phyloP scores from a whole-genome alignment of 1,140 invertebrate genomes.

The Drosophila obscura region DNA sequence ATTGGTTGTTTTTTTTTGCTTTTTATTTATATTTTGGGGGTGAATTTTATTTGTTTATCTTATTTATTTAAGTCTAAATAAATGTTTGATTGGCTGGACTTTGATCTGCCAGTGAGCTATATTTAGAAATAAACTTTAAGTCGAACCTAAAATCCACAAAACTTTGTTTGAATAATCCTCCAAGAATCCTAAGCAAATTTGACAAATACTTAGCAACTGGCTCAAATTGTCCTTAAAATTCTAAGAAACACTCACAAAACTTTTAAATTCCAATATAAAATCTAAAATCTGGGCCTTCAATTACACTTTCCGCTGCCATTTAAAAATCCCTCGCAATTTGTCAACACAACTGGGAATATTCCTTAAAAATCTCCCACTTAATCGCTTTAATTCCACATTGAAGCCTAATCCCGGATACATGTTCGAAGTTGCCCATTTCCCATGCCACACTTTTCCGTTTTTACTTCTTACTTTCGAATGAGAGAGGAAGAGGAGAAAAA shows the following conservation, averaged over 20 bases:
- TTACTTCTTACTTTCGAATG: conserved; percentile 53
- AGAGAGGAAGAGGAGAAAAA: conserved; percentile 14
- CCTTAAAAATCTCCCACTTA: conserved; percentile 7
- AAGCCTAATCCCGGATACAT: conserved; percentile 32
- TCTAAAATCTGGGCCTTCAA: conserved; percentile 7
- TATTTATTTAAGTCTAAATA: too few species aligned
- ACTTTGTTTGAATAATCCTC: background rate
- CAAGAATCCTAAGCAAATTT: background rate
- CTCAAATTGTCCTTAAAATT: conserved; percentile 13
- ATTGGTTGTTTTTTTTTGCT: conserved; percentile 17
- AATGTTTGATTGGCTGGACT: too few species aligned
- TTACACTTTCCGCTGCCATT: background rate
- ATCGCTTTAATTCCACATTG: conserved; percentile 36
- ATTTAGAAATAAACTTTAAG: too few species aligned
- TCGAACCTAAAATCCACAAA: background rate
- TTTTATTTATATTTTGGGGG: conserved; percentile 39
- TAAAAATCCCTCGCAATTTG: conserved; percentile 7
- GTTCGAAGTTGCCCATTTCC: conserved; percentile 14
- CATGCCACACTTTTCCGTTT: conserved; percentile 31
- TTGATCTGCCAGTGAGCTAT: too few species aligned
- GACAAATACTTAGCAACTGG: background rate
- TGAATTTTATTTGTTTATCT: conserved; percentile 8
- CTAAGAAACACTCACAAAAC: conserved; percentile 10
- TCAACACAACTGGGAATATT: conserved; percentile 21
- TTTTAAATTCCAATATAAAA: conserved; percentile 25